These are phyloP conservation scores for Scaptomyza reducta DNA, from an alignment of 2,888 invertebrate genomes.

Conservation along the genomic window DNA sequence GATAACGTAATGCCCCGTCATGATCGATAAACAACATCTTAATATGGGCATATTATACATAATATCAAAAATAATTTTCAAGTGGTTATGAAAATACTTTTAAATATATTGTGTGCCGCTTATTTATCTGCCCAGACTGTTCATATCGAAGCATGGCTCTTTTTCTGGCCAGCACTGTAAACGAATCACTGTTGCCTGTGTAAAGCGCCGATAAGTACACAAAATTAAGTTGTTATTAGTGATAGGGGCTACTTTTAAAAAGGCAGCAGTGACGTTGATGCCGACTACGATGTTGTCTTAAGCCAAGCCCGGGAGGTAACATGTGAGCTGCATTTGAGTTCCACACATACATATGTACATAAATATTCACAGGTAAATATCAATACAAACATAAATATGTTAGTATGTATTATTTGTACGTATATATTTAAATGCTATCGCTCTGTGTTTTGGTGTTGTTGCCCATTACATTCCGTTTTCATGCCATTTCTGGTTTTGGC, in stretches of 20 bases:
- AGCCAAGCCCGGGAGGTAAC: constrained; percentile 21
- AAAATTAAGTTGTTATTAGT: constrained; percentile 60
- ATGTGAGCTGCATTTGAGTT: constrained; percentile 14
- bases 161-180: constrained; percentile 34
- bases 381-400: background rate
- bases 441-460: constrained; percentile 42
- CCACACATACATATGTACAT: constrained; percentile 9
- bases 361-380: background rate
- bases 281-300: constrained; percentile 15
- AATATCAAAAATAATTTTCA: background rate
- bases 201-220: constrained; percentile 52
- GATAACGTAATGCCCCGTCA: constrained; percentile 21
- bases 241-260: constrained; percentile 8
- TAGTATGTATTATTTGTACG: background rate
- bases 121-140: constrained; percentile 11
- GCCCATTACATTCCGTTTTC: constrained; percentile 69
- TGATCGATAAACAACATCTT: constrained; percentile 16
- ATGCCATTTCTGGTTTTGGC: constrained; percentile 75
- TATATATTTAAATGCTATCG: constrained; percentile 44
- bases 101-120: background rate
- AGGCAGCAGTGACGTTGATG: constrained; percentile 6
- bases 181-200: constrained; percentile 25
- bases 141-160: background rate
- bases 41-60: background rate
- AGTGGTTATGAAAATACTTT: background rate